These are phyloP conservation scores for Cheiracanthium punctorium DNA, from an alignment of 2,888 invertebrate species.

Conservation along the genomic window DNA sequence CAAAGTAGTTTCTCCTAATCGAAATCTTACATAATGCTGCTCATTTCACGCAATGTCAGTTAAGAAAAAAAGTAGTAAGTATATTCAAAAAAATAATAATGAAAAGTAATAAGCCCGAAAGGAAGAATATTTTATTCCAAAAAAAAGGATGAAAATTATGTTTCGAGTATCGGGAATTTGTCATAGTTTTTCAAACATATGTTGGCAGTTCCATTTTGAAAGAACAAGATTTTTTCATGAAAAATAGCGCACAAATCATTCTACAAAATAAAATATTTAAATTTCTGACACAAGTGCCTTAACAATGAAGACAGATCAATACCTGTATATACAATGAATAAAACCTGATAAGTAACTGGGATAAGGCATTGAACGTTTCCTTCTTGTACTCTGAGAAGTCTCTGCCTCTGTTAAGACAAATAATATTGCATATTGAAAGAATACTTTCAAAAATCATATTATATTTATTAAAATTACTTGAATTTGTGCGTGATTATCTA, in stretches of 20 bases:
- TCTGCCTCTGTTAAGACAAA: not conserved
- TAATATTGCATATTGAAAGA: not conserved
- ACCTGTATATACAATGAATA: not conserved
- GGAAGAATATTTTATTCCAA: not conserved
- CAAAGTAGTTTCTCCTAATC: not conserved
- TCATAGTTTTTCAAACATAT: not conserved
- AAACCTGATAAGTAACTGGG: not conserved
- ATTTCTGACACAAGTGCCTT: slow-evolving; percentile 12
- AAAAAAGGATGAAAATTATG: not conserved
- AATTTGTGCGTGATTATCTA: not conserved
- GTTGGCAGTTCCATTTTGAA: not conserved
- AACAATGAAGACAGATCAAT: slow-evolving; percentile 17
- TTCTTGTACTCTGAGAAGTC: not conserved
- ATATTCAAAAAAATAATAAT: not conserved
- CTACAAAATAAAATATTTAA: slow-evolving; percentile 10
- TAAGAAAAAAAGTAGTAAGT: not conserved
- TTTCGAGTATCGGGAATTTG: slow-evolving; percentile 10
- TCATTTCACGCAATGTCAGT: not conserved
- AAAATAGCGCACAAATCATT: not conserved
- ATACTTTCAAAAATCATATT: not conserved
- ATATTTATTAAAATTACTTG: not conserved
- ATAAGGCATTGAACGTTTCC: not conserved
- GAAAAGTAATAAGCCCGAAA: not conserved
- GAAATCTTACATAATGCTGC: not conserved
- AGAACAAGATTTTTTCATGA: not conserved